Percentiles rank a stretch among this genome's conserved stretches.
Evolutionary conservation across 1,140 invertebrate species (phyloP).

Genomic region (Eueides isabella): DNA sequence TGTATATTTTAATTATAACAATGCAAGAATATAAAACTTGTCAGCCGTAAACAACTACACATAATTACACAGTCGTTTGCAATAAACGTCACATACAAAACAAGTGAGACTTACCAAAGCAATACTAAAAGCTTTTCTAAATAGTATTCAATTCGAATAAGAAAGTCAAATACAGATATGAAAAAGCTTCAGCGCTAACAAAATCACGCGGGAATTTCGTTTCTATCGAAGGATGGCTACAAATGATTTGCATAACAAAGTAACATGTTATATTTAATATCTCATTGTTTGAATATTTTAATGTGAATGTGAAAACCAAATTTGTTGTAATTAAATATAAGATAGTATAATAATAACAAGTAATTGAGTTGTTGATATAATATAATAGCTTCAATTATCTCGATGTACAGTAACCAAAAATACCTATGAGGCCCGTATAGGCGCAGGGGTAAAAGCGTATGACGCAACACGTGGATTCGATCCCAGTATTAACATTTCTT

Average conservation of each 20-base stretch:
- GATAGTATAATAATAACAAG: neutral
- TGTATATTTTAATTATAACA: neutral
- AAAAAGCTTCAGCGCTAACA: neutral
- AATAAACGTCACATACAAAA: neutral
- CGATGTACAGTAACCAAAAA: no score
- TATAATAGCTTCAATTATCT: neutral
- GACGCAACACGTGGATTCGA: no score
- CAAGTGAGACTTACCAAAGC: neutral
- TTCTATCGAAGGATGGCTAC: neutral
- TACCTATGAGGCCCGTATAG: no score
- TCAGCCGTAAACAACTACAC: constrained; percentile 6
- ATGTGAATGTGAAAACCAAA: neutral
- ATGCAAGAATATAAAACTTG: neutral
- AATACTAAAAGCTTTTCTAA: neutral
- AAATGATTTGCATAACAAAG: constrained; percentile 10
- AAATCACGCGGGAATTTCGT: neutral
- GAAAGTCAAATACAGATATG: no score
- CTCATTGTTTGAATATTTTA: neutral
- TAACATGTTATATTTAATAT: constrained; percentile 4
- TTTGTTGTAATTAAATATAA: neutral
- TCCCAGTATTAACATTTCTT: no score
- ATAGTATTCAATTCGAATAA: neutral
- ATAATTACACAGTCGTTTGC: neutral
- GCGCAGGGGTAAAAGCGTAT: no score
- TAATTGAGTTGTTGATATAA: neutral